Conservation (phyloP, 2,888 invertebrate genomes). For the Galerucella pusilla region DNA sequence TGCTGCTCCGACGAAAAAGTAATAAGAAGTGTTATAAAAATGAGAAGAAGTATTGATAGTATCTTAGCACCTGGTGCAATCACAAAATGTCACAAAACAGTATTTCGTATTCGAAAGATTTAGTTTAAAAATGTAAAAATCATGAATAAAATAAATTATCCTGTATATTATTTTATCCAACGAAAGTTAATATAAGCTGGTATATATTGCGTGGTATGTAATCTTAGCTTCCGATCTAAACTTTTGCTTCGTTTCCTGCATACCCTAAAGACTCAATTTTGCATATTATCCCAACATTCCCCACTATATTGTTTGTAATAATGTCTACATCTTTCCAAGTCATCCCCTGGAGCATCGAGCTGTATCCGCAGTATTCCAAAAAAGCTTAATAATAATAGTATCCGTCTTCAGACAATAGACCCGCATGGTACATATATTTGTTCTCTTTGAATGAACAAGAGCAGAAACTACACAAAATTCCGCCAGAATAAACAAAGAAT, state of each 20-base stretch:
- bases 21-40: no score
- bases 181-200: neutral
- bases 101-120: no score
- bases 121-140: no score
- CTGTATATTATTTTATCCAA: no score
- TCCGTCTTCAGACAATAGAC: constrained; percentile 26
- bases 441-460: constrained; percentile 23
- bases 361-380: constrained; percentile 17
- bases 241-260: constrained; percentile 14
- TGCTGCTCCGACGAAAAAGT: no score
- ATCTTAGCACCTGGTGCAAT: no score
- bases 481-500: constrained; percentile 26
- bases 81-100: no score
- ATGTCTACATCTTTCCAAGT: constrained; percentile 16
- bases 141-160: no score
- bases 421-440: constrained; percentile 20
- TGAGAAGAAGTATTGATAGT: no score
- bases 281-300: constrained; percentile 17
- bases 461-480: constrained; percentile 23
- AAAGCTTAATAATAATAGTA: constrained; percentile 30
- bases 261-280: constrained; percentile 18
- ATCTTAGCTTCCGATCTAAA: constrained; percentile 4
- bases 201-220: constrained; percentile 5
- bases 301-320: constrained; percentile 17
- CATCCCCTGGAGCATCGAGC: constrained; percentile 2